Evolutionary conservation across 2,113 vertebrate species (phyloP).

Genomic region (Lanius ludovicianus): DNA sequence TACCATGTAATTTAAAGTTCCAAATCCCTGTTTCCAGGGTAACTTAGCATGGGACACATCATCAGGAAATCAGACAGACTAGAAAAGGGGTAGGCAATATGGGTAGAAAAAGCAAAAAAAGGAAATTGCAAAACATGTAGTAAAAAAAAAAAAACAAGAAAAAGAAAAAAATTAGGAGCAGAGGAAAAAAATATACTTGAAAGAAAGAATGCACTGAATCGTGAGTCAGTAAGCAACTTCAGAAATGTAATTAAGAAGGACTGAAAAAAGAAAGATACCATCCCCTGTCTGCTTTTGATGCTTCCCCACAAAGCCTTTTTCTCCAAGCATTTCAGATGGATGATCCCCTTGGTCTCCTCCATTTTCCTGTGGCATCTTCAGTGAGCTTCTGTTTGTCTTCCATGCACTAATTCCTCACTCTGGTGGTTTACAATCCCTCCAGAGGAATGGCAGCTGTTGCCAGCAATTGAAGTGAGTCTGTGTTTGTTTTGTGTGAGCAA

Average conservation of each 20-base stretch:
- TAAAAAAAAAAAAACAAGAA: not conserved
- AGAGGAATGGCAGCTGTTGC: not conserved
- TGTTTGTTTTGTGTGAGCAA: not conserved
- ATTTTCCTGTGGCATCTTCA: not conserved
- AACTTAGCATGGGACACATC: not conserved
- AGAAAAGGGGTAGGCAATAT: not conserved
- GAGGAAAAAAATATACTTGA: not conserved
- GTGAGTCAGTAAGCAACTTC: not conserved
- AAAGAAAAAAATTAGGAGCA: not conserved
- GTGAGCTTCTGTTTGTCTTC: not conserved
- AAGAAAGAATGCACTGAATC: not conserved
- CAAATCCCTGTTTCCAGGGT: not conserved
- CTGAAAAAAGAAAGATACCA: not conserved
- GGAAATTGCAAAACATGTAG: not conserved
- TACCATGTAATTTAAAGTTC: not conserved
- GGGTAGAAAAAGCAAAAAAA: not conserved
- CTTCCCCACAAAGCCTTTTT: not conserved
- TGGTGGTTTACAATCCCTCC: not conserved
- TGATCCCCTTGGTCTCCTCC: not conserved
- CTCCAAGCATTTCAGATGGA: not conserved
- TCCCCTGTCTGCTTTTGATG: not conserved
- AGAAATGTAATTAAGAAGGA: not conserved
- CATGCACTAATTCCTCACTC: not conserved
- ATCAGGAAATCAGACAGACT: not conserved
- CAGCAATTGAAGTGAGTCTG: not conserved